Evolutionary conservation across 2,113 vertebrate genomes (phyloP).

Genomic region (Chaetodon auriga): DNA sequence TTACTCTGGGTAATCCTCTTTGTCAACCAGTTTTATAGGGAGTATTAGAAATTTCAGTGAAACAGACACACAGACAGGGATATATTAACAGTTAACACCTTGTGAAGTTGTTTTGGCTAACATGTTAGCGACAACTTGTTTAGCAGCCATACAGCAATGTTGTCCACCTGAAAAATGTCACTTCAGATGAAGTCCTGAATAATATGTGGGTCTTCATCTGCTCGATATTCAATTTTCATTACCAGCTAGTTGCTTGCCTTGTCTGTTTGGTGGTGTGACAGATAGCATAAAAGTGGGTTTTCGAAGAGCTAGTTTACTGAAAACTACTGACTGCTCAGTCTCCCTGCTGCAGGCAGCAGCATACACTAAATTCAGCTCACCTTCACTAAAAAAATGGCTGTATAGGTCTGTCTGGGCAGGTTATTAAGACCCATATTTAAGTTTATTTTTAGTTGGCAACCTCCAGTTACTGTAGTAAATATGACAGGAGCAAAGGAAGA

Average conservation of each 20-base stretch:
- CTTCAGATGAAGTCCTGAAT: no score
- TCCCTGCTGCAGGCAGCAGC: no score
- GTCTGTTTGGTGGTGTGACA: background rate
- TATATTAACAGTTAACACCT: background rate
- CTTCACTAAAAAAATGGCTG: no score
- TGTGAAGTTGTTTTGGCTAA: background rate
- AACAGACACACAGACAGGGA: background rate
- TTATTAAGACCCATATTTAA: no score
- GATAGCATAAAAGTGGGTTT: background rate
- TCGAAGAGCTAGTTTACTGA: background rate
- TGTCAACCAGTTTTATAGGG: background rate
- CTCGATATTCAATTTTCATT: no score
- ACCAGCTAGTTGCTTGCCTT: background rate
- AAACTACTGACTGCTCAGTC: background rate
- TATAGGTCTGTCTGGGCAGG: no score
- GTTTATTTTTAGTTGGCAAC: no score
- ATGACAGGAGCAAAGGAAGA: no score
- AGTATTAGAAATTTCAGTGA: background rate
- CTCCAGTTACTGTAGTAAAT: no score
- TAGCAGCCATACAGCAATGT: background rate
- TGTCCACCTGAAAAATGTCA: background rate
- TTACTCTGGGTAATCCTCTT: background rate
- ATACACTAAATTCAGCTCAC: background rate
- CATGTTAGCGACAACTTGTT: background rate
- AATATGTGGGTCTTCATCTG: no score